Base-by-base conservation (phyloP, 2,888 invertebrate species). In the Mythimna pallens region DNA sequence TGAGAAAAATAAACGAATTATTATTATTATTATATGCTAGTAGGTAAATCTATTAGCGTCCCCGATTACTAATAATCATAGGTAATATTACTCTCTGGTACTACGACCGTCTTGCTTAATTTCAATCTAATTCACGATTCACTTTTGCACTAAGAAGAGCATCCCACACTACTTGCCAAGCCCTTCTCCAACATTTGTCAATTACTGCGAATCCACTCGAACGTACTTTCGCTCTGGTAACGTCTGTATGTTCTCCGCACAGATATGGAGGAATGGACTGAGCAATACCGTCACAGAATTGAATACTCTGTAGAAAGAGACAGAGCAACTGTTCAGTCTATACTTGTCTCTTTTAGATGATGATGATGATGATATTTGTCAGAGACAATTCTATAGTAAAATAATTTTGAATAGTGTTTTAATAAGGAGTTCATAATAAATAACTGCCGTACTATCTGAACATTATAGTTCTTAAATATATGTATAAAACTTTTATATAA, bases 181-280 rank as follows among this genome's bases (percentile, higher is more conserved):
- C 36, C 52, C 30, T 50, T 62, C 40, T 34, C n/a, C 61, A 59
- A 36, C 43, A 43, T 64, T 57, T 57, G 50, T 80, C 55, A 76
- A 70, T 70, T 77, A 81, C 55, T 25, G 64, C 43, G 25, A 50
- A 67, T 57, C 47, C 52, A 20, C 65, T 54, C 25, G 54, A 65
- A 58, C 25, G 22, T 68, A 34, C 65, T 65, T 65, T 61, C 10
- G 59, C 61, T 2, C 7, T 36, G 10, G 54, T 70, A 69, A 54
- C 22, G 70, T 59, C 25, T 43, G 67, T 50, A 14, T 17, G 54
- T n/a, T 52, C 40, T 63, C 17, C 55, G 59, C 40, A 40, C 40
- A 61, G 1, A 14, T 4, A 61, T 40, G 8, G 61, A 40, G 40
- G 22, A 14, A 40, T 61, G 40, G 22, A 61, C 40, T 40, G 61